Evolutionary conservation across 2,113 vertebrate species (phyloP).

Genomic region (Dermatemys mawii): DNA sequence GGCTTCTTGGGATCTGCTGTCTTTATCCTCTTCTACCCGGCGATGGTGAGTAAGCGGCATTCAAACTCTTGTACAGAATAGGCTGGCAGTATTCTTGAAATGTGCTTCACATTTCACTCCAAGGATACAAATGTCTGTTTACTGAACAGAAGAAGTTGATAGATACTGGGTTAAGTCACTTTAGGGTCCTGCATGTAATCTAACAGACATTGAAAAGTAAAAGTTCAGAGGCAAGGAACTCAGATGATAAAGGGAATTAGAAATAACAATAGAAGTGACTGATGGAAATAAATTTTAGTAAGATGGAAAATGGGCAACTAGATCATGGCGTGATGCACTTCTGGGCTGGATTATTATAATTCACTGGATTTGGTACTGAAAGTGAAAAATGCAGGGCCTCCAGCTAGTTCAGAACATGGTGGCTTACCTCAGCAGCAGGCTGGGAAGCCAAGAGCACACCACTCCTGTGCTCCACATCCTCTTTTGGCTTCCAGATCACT

Average conservation of each 20-base stretch:
- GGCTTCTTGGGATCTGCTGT: constrained; percentile 92
- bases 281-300: background rate
- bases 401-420: background rate
- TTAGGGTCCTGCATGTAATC: background rate
- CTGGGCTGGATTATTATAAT: background rate
- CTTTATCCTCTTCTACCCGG: constrained; percentile 94
- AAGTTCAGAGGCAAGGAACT: background rate
- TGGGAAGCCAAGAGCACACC: accelerated
- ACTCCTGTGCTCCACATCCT: background rate
- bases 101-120: background rate
- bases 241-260: background rate
- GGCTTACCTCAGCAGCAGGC: background rate
- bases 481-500: background rate
- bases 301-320: background rate
- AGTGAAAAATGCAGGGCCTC: background rate
- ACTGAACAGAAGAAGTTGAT: background rate
- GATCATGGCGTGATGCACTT: background rate
- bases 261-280: background rate
- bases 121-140: background rate
- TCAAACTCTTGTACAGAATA: background rate
- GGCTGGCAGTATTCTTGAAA: background rate
- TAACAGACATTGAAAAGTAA: background rate
- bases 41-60: constrained; percentile 85
- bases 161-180: background rate
- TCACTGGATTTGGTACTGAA: background rate